Evolutionary conservation across 2,888 invertebrate genomes (phyloP), one percentile per base, ranked within the genome.

Genomic region (Busseola fusca): DNA sequence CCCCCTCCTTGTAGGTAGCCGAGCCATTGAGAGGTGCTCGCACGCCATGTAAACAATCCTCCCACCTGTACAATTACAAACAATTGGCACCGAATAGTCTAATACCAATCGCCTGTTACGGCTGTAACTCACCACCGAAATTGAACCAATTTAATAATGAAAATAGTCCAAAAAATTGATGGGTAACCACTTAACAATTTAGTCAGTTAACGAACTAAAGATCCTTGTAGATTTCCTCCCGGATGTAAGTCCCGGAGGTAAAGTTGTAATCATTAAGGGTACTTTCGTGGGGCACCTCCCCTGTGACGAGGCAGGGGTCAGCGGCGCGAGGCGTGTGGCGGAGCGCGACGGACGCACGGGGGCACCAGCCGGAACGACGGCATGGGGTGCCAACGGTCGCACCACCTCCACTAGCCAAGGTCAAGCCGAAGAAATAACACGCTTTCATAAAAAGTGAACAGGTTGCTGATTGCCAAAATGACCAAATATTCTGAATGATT

Each of bases 21-120:
- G 82, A 89, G 86, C 91, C 92, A 92, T 92, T 93, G 89, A 93
- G 90, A 85, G 87, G 87, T 86, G 87, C 86, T 88, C 84, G 87
- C 87, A 83, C 84, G 86, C 87, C 88, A 84, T 91, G 91, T 92
- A 93, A 94, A 94, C 92, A 94, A 91, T 90, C 87, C 85, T 82
- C 90, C 85, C 93, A 94, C 94, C 93, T 93, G 93, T 92, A 88
- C 87, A 87, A 87, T 87, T 83, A 83, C 77, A 78, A 81, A 74
- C 70, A 74, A 75, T 78, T 81, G 76, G 75, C 83, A 79, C 60
- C 70, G 60, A 76, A 74, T 74, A 52, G 67, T 77, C 80, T 79
- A 73, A 71, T 67, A 67, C 65, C 68, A 76, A 63, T 64, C 40
- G 21, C 30, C 50, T 62, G 57, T 25, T n/a, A 50, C n/a, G n/a